Base-by-base conservation (phyloP, 2,888 invertebrate species). In the Leptarthrus brevirostris region DNA sequence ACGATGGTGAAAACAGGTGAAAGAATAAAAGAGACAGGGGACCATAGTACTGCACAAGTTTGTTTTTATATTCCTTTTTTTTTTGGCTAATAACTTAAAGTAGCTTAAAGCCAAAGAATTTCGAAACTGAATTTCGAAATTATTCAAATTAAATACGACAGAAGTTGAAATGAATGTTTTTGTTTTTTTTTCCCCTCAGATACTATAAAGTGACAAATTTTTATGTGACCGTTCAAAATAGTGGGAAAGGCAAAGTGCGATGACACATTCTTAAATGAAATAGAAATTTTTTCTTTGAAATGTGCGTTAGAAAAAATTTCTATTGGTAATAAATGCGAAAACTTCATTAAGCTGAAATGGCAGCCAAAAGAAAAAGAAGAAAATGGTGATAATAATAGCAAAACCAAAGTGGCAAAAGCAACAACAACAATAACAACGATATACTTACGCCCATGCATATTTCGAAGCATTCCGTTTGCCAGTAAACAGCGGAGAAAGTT, bases 401-500 rank as follows among this genome's bases (percentile, higher is more conserved):
- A 64, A 53, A 18, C 22, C 44, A 61, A 52, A 74, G 34, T 14
- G 36, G 53, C 24, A 66, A 74, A 44, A 58, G 24, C 47, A 54
- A 54, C 14, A 40, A 34, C 18, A 44, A 54, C 64, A 73, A 54
- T n/a, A 47, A 49, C 73, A 71, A 14, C 52, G 26, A 75, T 69
- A 75, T 82, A 85, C 85, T 84, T 84, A 85, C 85, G 85, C 85
- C 85, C 85, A 85, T 75, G 85, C 85, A 83, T 85, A 85, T 81
- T 85, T 85, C 14, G 85, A 85, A 77, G 85, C 85, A 81, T 85
- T 85, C 76, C 85, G 79, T 80, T 85, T 85, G 80, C 85, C 85
- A 77, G 85, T 85, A 77, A 85, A 85, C 52, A 85, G 79, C 73
- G 85, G 85, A 74, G 85, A 85, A 75, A 85, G 81, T 80, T 85